Evolutionary conservation across 2,888 invertebrate genomes (phyloP).

Genomic region (Ypsolopha scabrella): DNA sequence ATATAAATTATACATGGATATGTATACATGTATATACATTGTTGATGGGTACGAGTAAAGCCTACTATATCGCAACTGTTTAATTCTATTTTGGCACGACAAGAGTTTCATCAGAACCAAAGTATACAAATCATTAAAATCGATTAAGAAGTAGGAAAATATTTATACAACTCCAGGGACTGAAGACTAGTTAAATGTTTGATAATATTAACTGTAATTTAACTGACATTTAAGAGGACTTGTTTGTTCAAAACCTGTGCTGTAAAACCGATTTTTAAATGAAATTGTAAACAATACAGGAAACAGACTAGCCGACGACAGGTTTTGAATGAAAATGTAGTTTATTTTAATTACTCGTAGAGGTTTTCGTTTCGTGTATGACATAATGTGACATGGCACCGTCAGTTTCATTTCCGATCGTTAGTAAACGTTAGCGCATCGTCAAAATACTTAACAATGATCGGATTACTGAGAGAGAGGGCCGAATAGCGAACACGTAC

Average conservation of each 20-base stretch:
- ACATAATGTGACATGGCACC: conserved; percentile 13
- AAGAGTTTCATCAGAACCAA: conserved; percentile 69
- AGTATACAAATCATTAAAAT: conserved; percentile 70
- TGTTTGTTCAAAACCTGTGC: conserved; percentile 64
- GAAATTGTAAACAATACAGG: conserved; percentile 33
- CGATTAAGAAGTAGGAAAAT: conserved; percentile 68
- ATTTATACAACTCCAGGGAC: conserved; percentile 68
- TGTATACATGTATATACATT: conserved; percentile 71
- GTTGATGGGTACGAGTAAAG: conserved; percentile 67
- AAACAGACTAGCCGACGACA: conserved; percentile 54
- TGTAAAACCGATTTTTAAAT: conserved; percentile 24
- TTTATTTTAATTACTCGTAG: conserved; percentile 39
- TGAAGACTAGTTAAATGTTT: conserved; percentile 70
- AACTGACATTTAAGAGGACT: conserved; percentile 60
- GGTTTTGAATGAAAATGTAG: conserved; percentile 66
- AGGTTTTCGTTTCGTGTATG: conserved; percentile 35
- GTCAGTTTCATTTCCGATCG: neutral
- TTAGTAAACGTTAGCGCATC: neutral
- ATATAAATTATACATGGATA: conserved; percentile 70
- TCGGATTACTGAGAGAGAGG: neutral
- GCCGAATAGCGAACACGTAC: too few species aligned
- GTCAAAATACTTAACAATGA: neutral
- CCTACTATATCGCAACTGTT: conserved; percentile 69
- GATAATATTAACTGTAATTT: conserved; percentile 68
- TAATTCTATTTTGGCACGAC: conserved; percentile 70